These are phyloP conservation scores for Xylocopa sonorina DNA, from an alignment of 1,140 invertebrate species.

Conservation along the genomic window DNA sequence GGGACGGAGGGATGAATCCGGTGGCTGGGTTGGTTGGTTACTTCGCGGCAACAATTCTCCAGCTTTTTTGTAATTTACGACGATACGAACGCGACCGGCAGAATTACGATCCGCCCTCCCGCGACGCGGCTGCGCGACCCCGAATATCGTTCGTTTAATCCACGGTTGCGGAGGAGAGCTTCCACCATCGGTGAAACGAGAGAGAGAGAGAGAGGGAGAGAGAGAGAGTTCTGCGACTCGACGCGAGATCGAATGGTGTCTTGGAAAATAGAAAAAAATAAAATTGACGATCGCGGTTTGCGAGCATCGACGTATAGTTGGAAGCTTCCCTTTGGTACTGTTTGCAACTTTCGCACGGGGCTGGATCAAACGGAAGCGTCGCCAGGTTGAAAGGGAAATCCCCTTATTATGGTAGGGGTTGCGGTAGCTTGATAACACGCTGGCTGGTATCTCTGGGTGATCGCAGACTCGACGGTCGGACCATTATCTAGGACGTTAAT, in stretches of 20 bases:
- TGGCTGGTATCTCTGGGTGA: constrained; percentile 9
- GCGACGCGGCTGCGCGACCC: neutral
- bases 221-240: too few relatives aligned
- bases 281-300: too few relatives aligned
- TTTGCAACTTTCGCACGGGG: neutral
- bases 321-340: neutral
- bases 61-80: constrained; percentile 51
- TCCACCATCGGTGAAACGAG: too few relatives aligned
- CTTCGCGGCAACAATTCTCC: constrained; percentile 42
- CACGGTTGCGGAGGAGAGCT: neutral
- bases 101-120: constrained; percentile 30
- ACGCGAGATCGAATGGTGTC: too few relatives aligned
- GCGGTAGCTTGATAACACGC: constrained; percentile 1
- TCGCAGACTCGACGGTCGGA: neutral
- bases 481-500: constrained; percentile 45
- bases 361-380: neutral
- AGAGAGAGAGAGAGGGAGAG: too few relatives aligned
- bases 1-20: neutral
- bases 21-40: constrained; percentile 1
- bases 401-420: neutral
- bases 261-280: too few relatives aligned
- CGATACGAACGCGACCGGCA: constrained; percentile 39
- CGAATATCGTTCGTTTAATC: constrained; percentile 28
- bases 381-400: neutral
- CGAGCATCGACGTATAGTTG: too few relatives aligned